Base-by-base conservation (phyloP, 2,888 invertebrate species). In the Callyntrura guangdongensis region DNA sequence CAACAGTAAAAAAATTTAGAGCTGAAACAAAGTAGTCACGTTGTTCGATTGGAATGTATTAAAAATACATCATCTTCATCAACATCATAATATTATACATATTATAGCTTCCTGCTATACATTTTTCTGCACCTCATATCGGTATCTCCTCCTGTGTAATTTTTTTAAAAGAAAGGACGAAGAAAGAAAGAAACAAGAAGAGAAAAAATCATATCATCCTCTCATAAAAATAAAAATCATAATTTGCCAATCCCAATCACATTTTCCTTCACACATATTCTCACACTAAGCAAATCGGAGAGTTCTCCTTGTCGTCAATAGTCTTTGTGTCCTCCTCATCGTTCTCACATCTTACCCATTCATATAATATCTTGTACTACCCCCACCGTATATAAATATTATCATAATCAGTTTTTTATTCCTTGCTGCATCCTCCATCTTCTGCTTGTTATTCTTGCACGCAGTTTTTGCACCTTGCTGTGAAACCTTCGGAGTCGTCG, bases 21-120 rank as follows among this genome's bases (percentile, higher is more conserved):
- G 25, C 27, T 69, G 25, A 25, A 25, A 36, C 25, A 25, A 69
- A 69, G 69, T 36, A 53, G 77, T 77, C 77, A 77, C 77, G 53
- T 77, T 77, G 77, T 77, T 77, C 77, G 53, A 77, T 77, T 53
- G 77, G 77, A 77, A 77, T 77, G 77, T 77, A 56, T 22, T 69
- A 69, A 69, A 69, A 69, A 69, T 36, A 67, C 36, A 25, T 53
- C 53, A 53, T n/a, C 53, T 14, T 53, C 53, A 53, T 9, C 53
- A 53, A 14, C 53, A 20, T 17, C 22, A 61, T 22, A 5, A 61
- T 22, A 61, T 20, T 22, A 61, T 22, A 59, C 6, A n/a, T 64
- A 5, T 61, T 61, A n/a, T 14, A 36, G 12, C 67, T 67, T 67
- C 27, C 67, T 36, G 25, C n/a, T 67, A 8, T 11, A 11, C 27